Base-by-base conservation (phyloP, 2,888 invertebrate species). In the Sthenelais limicola region DNA sequence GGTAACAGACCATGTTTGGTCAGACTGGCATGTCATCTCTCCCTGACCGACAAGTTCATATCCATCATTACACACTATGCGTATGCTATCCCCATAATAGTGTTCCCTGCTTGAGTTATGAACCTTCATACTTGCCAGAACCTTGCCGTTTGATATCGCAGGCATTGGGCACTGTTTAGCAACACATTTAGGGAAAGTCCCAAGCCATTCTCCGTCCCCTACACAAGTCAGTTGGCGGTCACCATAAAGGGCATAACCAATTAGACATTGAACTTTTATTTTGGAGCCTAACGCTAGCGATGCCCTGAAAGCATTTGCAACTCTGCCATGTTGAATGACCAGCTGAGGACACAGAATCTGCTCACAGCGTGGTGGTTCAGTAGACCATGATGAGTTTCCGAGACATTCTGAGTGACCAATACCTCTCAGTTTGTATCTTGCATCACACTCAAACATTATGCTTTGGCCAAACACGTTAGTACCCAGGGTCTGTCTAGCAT, bases 221-320 rank as follows among this genome's bases (percentile, higher is more conserved):
- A 78, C 76, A 76, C 87, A 87, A n/a, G 51, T 77, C 30, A 82
- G 71, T 62, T 69, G 58, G 9, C 71, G 35, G 21, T 76, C 73
- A 38, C 85, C 85, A 35, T 72, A 70, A 38, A 87, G 72, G 47
- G 80, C 75, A 74, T 83, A 87, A 2, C 87, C 88, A 3, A 43
- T 2, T 12, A 52, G 38, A 38, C 77, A 77, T 18, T 48, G 28
- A 54, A 71, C 68, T 24, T 4, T 49, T 30, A 77, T 30, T 5
- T 43, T 47, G 12, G 68, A 67, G 51, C 75, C 77, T 47, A 70
- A 70, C 5, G 4, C 26, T n/a, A 28, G 35, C 26, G 47, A 26
- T 66, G 69, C 68, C 62, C n/a, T 56, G 24, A 49, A 71, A 47
- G 32, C 38, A 62, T 32, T 73, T 28, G 30, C 49, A 12, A 43